Base-by-base conservation (phyloP, 2,797 vertebrate species). In the Miichthys miiuy region DNA sequence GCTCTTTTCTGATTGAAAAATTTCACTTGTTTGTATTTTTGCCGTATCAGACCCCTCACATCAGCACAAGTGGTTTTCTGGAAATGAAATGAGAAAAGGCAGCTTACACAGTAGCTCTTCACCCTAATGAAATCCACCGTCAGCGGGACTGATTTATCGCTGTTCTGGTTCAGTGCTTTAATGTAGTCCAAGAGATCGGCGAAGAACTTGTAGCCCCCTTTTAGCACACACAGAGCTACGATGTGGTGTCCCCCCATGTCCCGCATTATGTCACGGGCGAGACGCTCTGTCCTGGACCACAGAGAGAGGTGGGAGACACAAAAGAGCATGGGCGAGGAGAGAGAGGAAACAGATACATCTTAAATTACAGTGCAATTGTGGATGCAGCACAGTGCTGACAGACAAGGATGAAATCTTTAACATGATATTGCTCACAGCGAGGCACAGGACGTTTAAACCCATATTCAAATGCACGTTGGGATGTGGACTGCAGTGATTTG, bases 121-220 rank as follows among this genome's bases (percentile, higher is more conserved):
- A 96, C 94, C 88, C 94, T 95, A 85, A 97, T 96, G 94, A 97
- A 97, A 91, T 97, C 96, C 93, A 97, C 93, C 0, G 95, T 96
- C 91, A 97, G 80, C 2, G 96, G 96, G 68, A 97, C 94, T 67
- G 96, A 97, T 89, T 94, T 94, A 87, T 97, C 96, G 6, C 90
- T 94, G 83, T 96, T 97, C 90, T 94, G 96, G 91, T 97, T 97
- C 86, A 97, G 91, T 2, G 92, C 90, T 92, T 97, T 97, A 75
- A 97, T 97, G 88, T 93, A 95, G 91, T 97, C 96, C 91, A 97
- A 90, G 82, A 97, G 94, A 92, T 97, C 96, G 18, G 96, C 95
- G 48, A 97, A 97, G 93, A 97, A 97, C 88, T 95, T 97, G 85
- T 96, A 97, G 60, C 96, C 97, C 55, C 96, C 96, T 93, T 97